Evolutionary conservation across 2,888 invertebrate species (phyloP).

Genomic region (Octodonta nipae): DNA sequence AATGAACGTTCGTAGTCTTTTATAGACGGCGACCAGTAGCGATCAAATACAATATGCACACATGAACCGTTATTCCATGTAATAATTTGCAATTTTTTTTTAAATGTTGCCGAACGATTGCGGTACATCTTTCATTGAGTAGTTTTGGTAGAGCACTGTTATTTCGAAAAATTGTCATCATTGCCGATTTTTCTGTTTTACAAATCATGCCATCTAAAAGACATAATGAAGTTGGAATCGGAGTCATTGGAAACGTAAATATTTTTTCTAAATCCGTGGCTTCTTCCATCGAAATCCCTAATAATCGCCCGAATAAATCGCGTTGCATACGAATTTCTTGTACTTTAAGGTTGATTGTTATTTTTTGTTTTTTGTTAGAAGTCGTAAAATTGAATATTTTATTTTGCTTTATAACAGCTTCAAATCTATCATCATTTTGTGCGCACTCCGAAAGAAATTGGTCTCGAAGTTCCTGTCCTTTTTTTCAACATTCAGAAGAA

Average conservation of each 20-base stretch:
- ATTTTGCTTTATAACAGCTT: constrained; percentile 6
- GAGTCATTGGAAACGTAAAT: constrained; percentile 7
- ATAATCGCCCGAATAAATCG: constrained; percentile 7
- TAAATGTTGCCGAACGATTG: constrained; percentile 7
- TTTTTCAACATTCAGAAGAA: constrained; percentile 9
- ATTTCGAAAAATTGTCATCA: constrained; percentile 8
- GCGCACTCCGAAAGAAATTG: constrained; percentile 7
- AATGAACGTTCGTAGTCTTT: constrained; percentile 10
- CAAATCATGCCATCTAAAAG: constrained; percentile 9
- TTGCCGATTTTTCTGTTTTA: constrained; percentile 9
- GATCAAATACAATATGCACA: constrained; percentile 8
- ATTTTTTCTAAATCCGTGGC: constrained; percentile 6
- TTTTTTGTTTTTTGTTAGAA: constrained; percentile 6
- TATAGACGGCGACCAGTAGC: constrained; percentile 7
- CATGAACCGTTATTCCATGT: constrained; percentile 5
- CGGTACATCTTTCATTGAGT: constrained; percentile 8
- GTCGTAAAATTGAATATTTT: constrained; percentile 7
- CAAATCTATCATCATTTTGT: constrained; percentile 6
- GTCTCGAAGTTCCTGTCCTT: constrained; percentile 6
- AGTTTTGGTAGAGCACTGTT: constrained; percentile 9
- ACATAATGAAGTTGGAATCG: constrained; percentile 8
- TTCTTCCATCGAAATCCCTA: constrained; percentile 5
- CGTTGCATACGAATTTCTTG: constrained; percentile 8
- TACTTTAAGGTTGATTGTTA: constrained; percentile 4
- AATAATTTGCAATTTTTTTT: constrained; percentile 6